Evolutionary conservation across 2,888 invertebrate genomes (phyloP).

Genomic region (Phyllotreta cruciferae): DNA sequence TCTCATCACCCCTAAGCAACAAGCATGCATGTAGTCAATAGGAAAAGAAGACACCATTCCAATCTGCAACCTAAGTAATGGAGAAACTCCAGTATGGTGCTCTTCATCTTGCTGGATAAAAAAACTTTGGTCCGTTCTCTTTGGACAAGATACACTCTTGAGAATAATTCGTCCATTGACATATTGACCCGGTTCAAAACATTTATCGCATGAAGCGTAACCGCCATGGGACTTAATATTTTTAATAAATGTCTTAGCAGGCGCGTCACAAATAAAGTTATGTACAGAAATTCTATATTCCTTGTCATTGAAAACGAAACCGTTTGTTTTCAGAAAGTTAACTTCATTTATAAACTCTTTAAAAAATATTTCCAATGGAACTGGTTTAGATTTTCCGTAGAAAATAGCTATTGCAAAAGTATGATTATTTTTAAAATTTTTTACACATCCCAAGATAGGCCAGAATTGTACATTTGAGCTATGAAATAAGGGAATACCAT

Average conservation of each 20-base stretch:
- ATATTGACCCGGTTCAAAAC: constrained; percentile 20
- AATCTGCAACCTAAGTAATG: constrained; percentile 4
- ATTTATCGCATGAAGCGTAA: constrained; percentile 32
- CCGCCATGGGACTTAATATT: constrained; percentile 31
- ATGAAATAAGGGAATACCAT: constrained; percentile 32
- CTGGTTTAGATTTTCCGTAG: constrained; percentile 32
- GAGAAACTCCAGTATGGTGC: constrained; percentile 14
- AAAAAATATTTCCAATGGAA: constrained; percentile 22
- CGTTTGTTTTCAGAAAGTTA: constrained; percentile 21
- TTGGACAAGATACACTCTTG: neutral
- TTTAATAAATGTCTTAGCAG: constrained; percentile 31
- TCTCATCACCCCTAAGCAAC: constrained; percentile 5
- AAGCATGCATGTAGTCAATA: neutral
- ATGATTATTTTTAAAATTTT: constrained; percentile 18
- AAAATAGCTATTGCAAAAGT: constrained; percentile 33
- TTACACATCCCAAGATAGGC: constrained; percentile 32
- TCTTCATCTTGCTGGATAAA: constrained; percentile 1
- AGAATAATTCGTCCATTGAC: constrained; percentile 10
- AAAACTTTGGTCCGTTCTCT: constrained; percentile 11
- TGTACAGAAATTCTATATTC: constrained; percentile 21
- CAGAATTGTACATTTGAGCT: constrained; percentile 27
- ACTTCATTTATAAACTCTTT: constrained; percentile 27
- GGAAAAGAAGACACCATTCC: too few relatives aligned
- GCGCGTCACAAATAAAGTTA: constrained; percentile 32
- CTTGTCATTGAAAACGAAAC: constrained; percentile 19